Conservation (phyloP, 2,888 invertebrate species). For the Volucella inanis region DNA sequence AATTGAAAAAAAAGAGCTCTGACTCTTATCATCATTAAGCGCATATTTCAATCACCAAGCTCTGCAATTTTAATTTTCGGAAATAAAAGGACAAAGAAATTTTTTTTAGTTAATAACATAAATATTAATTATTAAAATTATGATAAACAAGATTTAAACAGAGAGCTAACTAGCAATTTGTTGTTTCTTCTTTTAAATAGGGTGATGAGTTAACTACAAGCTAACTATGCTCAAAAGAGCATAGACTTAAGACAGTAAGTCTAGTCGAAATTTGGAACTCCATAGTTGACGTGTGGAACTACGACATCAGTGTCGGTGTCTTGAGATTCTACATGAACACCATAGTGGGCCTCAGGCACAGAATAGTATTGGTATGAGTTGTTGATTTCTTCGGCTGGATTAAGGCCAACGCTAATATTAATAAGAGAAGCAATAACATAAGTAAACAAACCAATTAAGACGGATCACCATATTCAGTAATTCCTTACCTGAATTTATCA, state of each 20-base stretch:
- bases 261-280: slow-evolving; percentile 49
- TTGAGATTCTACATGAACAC: background rate
- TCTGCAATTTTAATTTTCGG: too few species aligned
- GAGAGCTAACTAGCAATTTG: slow-evolving; percentile 17
- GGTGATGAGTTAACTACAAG: slow-evolving; percentile 1
- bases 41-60: too few species aligned
- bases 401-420: slow-evolving; percentile 29
- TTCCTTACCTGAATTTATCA: slow-evolving; percentile 26
- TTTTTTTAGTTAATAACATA: background rate
- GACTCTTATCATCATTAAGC: too few species aligned
- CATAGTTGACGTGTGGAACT: slow-evolving; percentile 46
- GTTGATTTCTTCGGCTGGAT: slow-evolving; percentile 26
- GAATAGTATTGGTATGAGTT: slow-evolving; percentile 39
- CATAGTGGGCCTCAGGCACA: background rate
- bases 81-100: background rate
- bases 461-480: too few species aligned
- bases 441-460: background rate
- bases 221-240: too few species aligned
- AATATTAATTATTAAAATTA: slow-evolving; percentile 5
- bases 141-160: slow-evolving; percentile 1
- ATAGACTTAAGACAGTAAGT: background rate
- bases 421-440: background rate
- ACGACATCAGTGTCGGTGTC: slow-evolving; percentile 27
- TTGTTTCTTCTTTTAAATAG: slow-evolving; percentile 11
- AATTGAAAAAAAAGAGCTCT: too few species aligned